These are phyloP conservation scores for Dendrocincla fuliginosa DNA, from an alignment of 2,797 vertebrate species.

Conservation along the genomic window DNA sequence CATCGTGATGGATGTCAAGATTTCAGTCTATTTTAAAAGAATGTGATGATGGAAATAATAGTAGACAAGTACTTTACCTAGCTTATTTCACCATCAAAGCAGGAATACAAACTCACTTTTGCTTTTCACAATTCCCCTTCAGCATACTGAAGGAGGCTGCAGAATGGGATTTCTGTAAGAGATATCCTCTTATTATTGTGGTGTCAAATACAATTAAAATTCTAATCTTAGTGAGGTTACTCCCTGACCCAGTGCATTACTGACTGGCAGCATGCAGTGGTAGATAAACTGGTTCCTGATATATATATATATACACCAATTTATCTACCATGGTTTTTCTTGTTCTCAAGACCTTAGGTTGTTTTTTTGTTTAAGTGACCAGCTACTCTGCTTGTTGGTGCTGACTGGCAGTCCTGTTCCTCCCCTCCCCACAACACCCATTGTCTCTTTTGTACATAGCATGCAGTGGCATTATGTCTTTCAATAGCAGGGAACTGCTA, in stretches of 20 bases:
- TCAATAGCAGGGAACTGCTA: not conserved
- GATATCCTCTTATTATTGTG: not conserved
- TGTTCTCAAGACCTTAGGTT: not conserved
- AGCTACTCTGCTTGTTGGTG: not conserved
- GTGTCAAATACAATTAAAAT: not conserved
- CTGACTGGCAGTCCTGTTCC: not conserved
- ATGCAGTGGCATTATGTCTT: not conserved
- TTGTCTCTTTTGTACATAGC: rapidly evolving
- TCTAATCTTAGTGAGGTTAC: not conserved
- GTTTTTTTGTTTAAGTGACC: not conserved
- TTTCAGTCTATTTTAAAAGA: not conserved
- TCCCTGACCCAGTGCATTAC: not conserved
- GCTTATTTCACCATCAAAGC: not conserved
- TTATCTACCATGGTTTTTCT: not conserved
- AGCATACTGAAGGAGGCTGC: not conserved
- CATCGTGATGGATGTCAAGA: not conserved
- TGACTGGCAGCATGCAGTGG: not conserved
- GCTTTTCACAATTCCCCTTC: not conserved
- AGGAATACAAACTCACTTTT: not conserved
- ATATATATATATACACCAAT: no score
- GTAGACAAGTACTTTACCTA: not conserved
- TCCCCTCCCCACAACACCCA: not conserved
- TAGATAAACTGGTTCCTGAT: not conserved
- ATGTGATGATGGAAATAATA: not conserved
- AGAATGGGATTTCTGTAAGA: not conserved